phyloP scores from a whole-genome alignment of 2,888 invertebrate genomes.

The Bimastos eiseni region DNA sequence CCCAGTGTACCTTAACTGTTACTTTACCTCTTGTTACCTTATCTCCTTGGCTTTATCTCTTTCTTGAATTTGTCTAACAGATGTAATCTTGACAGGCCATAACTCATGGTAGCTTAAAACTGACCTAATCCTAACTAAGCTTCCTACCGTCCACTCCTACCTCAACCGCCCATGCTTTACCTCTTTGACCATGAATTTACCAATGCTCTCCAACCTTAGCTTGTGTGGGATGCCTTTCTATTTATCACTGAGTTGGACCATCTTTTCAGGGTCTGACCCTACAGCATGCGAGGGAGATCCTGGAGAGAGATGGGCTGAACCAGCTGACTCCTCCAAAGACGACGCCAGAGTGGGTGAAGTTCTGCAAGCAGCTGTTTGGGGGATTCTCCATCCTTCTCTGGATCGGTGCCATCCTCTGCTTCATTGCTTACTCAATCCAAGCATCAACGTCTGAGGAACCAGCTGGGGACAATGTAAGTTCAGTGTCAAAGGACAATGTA shows the following conservation, averaged over 20 bases:
- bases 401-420: slow-evolving; percentile 73
- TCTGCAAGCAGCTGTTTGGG: slow-evolving; percentile 58
- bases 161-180: background rate
- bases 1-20: no score
- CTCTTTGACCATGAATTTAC: no score
- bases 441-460: slow-evolving; percentile 86
- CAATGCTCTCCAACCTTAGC: background rate
- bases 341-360: slow-evolving; percentile 60
- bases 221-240: background rate
- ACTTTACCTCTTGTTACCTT: no score
- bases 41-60: no score
- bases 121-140: background rate
- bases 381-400: slow-evolving; percentile 59
- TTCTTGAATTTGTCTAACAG: no score
- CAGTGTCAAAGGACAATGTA: no score
- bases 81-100: no score
- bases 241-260: background rate
- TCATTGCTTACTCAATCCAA: slow-evolving; percentile 78
- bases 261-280: slow-evolving; percentile 50
- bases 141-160: background rate
- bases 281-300: slow-evolving; percentile 49
- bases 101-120: no score
- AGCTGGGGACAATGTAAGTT: slow-evolving; percentile 83
- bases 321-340: slow-evolving; percentile 58
- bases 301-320: slow-evolving; percentile 58